Base-by-base conservation (phyloP, 1,140 invertebrate species). In the Drosophila pruinosa region DNA sequence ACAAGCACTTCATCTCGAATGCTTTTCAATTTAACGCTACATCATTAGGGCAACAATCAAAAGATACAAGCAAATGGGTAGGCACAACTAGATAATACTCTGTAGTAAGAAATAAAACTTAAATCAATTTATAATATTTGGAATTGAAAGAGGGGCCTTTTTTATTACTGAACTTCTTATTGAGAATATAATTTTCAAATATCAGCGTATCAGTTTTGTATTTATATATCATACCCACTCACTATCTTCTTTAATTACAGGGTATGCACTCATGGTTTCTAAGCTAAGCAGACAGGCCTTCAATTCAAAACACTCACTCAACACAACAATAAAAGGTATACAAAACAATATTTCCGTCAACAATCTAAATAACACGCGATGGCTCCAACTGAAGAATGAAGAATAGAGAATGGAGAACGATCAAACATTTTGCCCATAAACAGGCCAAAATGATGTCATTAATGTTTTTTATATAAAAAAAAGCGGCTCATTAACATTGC, bases 371-470 rank as follows among this genome's bases (percentile, higher is more conserved):
- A 34, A 53, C 24, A 53, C 22, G 36, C 15, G 3, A 65, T 56
- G 10, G 14, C 7, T 2, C 8, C 14, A 39, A 39, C 39, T 28
- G n/a, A 41, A 57, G 52, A 57, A 58, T 31, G 14, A 38, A 10
- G 24, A 28, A 19, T 34, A 26, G 38, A 43, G 57, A 43, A 24
- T 45, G 21, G 36, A 64, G 39, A 56, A 56, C 28, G 36, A 15
- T 1, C 12, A 45, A 62, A 59, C 24, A 59, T 68, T 68, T 43
- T 52, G 14, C 3, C 4, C 41, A 28, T 22, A 70, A 65, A 39
- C 24, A 14, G n/a, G 2, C 5, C 39, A 36, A 58, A 74, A 61
- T 62, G 48, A 61, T 74, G 64, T 74, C 70, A 78, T 57, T 39
- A 21, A 22, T 26, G 39, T 12, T n/a, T 22, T 65, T 39, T n/a